These are phyloP conservation scores for Microctonus aethiopoides DNA, from an alignment of 2,888 invertebrate species.

Conservation along the genomic window DNA sequence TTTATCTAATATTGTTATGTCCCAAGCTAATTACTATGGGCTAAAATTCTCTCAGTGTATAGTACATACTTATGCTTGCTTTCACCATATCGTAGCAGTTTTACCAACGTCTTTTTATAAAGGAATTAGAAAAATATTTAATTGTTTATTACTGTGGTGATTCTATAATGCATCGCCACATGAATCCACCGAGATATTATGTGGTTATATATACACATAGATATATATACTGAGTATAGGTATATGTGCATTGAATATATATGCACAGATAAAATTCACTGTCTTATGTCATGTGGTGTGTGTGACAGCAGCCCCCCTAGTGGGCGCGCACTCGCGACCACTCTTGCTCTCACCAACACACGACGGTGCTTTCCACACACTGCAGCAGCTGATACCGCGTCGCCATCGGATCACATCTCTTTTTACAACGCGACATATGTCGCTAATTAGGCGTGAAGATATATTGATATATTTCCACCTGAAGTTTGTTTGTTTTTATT, in stretches of 20 bases:
- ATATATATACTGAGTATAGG: too few relatives aligned
- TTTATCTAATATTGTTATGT: neutral
- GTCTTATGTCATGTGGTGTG: conserved; percentile 34
- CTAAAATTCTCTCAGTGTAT: too few relatives aligned
- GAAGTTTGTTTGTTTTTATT: too few relatives aligned
- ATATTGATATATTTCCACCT: neutral
- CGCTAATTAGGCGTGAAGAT: neutral
- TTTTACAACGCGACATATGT: neutral
- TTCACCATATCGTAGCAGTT: neutral
- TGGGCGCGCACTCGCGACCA: conserved; percentile 35
- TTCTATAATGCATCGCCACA: neutral
- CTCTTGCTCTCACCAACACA: conserved; percentile 38
- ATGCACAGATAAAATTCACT: conserved; percentile 53
- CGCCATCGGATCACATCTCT: neutral
- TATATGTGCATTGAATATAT: neutral
- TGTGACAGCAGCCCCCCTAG: conserved; percentile 37
- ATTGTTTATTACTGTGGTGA: neutral
- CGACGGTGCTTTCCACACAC: neutral
- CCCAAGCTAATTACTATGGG: too few relatives aligned
- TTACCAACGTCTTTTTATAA: too few relatives aligned
- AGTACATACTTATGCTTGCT: too few relatives aligned
- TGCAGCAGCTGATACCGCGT: neutral
- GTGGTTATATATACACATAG: too few relatives aligned
- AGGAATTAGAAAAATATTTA: neutral
- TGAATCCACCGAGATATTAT: neutral